Percentiles rank a stretch among this genome's conserved stretches.
phyloP scores from a whole-genome alignment of 2,797 vertebrate species.

The Podargus strigoides region DNA sequence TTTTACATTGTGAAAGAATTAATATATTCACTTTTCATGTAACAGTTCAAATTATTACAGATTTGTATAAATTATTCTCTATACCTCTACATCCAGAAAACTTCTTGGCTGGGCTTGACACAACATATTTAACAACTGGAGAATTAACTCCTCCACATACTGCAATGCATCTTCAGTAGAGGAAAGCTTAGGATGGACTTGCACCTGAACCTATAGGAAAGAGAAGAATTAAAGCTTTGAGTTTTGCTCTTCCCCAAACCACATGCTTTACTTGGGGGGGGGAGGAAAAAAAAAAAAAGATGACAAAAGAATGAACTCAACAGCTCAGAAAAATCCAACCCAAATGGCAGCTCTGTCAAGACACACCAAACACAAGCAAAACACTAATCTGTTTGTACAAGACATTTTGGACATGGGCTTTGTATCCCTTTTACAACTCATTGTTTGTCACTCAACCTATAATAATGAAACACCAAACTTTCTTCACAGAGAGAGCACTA shows the following conservation, averaged over 20 bases:
- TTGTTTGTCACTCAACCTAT: not conserved
- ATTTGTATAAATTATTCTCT: not conserved
- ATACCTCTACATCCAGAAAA: conserved; percentile 90
- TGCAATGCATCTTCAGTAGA: conserved; percentile 94
- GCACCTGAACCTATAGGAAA: conserved; percentile 85
- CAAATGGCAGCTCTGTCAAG: not conserved
- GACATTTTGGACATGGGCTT: not conserved
- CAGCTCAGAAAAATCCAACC: not conserved
- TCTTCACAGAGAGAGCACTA: not conserved
- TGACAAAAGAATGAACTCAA: not conserved
- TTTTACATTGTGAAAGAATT: not conserved
- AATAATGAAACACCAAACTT: not conserved
- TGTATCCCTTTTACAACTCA: not conserved
- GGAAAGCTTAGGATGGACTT: conserved; percentile 93
- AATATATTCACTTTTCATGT: not conserved
- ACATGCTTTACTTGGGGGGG: not conserved
- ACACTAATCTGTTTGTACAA: not conserved
- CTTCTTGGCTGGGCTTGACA: conserved; percentile 94
- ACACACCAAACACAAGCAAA: not conserved
- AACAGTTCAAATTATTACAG: not conserved
- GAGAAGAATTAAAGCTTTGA: conserved; percentile 38
- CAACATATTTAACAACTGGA: conserved; percentile 91
- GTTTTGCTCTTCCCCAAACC: not conserved
- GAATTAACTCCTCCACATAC: conserved; percentile 95
- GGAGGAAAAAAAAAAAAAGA: not conserved